phyloP scores from a whole-genome alignment of 2,797 vertebrate species.

The Remorina albescens region DNA sequence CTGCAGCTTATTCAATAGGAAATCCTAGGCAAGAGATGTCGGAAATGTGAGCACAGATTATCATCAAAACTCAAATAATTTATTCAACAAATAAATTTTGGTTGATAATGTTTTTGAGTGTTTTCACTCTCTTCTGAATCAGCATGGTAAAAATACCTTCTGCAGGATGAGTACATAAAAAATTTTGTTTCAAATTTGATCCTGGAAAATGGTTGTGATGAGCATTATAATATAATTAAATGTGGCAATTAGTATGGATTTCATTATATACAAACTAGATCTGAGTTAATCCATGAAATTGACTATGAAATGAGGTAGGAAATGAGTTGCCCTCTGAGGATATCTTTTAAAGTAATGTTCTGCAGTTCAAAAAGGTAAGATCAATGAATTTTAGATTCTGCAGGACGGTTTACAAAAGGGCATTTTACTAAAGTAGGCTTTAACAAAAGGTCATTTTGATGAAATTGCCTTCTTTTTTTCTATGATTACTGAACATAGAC shows the following conservation, averaged over 20 bases:
- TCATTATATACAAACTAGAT: slow-evolving; percentile 32
- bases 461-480: slow-evolving; percentile 15
- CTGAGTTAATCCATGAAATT: slow-evolving; percentile 39
- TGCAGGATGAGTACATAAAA: slow-evolving; percentile 9
- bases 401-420: slow-evolving; percentile 24
- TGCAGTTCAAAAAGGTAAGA: slow-evolving; percentile 34
- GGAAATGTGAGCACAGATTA: slow-evolving; percentile 31
- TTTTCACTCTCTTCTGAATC: slow-evolving; percentile 6
- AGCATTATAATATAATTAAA: slow-evolving; percentile 56
- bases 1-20: slow-evolving; percentile 89
- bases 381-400: slow-evolving; percentile 30
- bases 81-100: not conserved
- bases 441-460: slow-evolving; percentile 11
- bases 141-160: not conserved
- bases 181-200: slow-evolving; percentile 32
- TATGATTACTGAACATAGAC: not conserved
- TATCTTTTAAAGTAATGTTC: slow-evolving; percentile 23
- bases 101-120: not conserved
- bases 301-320: slow-evolving; percentile 28
- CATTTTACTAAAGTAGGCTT: slow-evolving; percentile 30
- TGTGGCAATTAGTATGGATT: slow-evolving; percentile 38
- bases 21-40: slow-evolving; percentile 83
- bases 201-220: slow-evolving; percentile 36
- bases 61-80: slow-evolving; percentile 29
- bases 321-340: slow-evolving; percentile 29